Base-by-base conservation (phyloP, 2,888 invertebrate genomes). In the Synergus japonicus region DNA sequence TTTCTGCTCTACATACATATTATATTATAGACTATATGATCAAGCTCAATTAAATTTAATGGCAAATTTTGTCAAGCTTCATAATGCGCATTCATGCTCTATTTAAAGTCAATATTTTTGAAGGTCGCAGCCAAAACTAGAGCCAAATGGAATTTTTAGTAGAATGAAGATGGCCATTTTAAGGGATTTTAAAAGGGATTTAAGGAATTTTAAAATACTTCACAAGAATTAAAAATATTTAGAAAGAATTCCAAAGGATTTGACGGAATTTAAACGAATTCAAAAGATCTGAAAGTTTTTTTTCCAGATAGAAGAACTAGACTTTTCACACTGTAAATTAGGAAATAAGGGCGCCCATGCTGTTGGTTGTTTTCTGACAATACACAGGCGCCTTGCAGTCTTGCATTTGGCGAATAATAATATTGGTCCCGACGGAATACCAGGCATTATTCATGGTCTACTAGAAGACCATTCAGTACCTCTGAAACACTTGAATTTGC, bases 291-390 rank as follows among this genome's bases (percentile, higher is more conserved):
- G 29, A 10, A 64, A n/a, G 7, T 66, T 41, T 41, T 44, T 46
- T 29, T 44, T 67, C 29, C 64, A 93, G 85, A 90, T 95, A 46
- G 93, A 93, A 82, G 94, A 95, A 86, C 87, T 96, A 49, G 95
- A 95, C 89, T 93, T 96, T 76, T 95, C 95, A 81, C 94, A 95
- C 87, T 95, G 95, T 88, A 93, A 94, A 85, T 94, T 95, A 76
- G 94, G 93, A 3, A 94, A 95, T 88, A 92, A 93, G 67, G 95
- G 95, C 0, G 94, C 95, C 86, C 93, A 94, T 79, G 95, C 95
- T 22, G 91, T 95, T 2, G 95, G 94, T 0, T 91, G 85, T 54
- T 85, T 83, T 76, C 84, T 93, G 12, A 82, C 77, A 79, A 78
- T 49, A 15, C 83, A 85, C 41, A 81, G 83, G 15, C 93, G 92